Percentiles rank a stretch among this genome's conserved stretches.
These are phyloP conservation scores for Leptopilina syphax DNA, from an alignment of 2,888 invertebrate species.

Conservation along the genomic window DNA sequence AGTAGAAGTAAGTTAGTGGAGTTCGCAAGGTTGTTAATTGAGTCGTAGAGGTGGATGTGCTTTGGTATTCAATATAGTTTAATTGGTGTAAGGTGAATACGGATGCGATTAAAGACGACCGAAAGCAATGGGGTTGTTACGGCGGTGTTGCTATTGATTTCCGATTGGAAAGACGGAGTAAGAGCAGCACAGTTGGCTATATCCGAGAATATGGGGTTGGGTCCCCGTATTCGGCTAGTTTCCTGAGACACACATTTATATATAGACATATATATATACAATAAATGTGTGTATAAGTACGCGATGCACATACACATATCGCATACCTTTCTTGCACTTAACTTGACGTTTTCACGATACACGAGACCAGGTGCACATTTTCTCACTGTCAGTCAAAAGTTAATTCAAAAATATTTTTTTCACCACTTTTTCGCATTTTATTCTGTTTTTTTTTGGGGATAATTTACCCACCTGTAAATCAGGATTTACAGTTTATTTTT, in stretches of 20 bases:
- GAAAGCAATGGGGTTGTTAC: slow-evolving; percentile 66
- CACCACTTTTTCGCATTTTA: neutral
- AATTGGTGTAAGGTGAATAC: slow-evolving; percentile 46
- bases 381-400: slow-evolving; percentile 28
- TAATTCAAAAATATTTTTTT: neutral
- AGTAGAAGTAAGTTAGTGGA: slow-evolving; percentile 26
- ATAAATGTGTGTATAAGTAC: too few relatives aligned
- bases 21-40: slow-evolving; percentile 28
- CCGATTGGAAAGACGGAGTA: slow-evolving; percentile 60
- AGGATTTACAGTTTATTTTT: too few relatives aligned
- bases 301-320: neutral
- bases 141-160: slow-evolving; percentile 66
- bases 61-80: slow-evolving; percentile 38
- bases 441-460: too few relatives aligned
- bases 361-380: slow-evolving; percentile 11
- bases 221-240: slow-evolving; percentile 32
- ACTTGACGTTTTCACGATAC: slow-evolving; percentile 31
- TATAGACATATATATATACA: neutral
- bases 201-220: slow-evolving; percentile 42
- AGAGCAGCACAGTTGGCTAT: slow-evolving; percentile 43
- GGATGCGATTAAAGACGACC: slow-evolving; percentile 36
- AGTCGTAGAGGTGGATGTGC: slow-evolving; percentile 27
- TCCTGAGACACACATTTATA: slow-evolving; percentile 9
- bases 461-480: too few relatives aligned
- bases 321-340: slow-evolving; percentile 16